These are phyloP conservation scores for Chitala chitala DNA, from an alignment of 2,113 vertebrate species.

Conservation along the genomic window DNA sequence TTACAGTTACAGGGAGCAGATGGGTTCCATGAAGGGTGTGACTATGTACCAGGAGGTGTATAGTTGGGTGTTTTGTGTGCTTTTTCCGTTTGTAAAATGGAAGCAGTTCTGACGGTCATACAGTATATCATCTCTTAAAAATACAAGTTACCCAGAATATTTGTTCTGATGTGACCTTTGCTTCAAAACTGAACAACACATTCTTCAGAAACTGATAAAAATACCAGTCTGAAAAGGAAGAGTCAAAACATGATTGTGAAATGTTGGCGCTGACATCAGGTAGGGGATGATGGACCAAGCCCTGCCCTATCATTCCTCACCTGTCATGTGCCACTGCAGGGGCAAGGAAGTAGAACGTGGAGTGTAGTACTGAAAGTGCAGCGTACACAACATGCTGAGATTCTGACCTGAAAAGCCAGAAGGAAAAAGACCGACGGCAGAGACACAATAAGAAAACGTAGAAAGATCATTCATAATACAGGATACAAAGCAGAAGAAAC, in stretches of 20 bases:
- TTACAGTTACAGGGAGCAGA: too few species aligned
- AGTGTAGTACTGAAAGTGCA: neutral
- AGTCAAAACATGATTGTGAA: neutral
- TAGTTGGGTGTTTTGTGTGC: too few species aligned
- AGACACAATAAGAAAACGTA: neutral
- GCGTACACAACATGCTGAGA: neutral
- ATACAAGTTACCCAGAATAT: too few species aligned
- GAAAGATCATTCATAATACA: neutral
- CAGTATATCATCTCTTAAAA: too few species aligned
- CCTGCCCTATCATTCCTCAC: neutral
- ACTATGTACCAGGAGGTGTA: too few species aligned
- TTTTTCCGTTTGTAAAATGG: neutral
- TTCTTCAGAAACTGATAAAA: too few species aligned
- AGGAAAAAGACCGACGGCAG: neutral
- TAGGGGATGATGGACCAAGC: neutral
- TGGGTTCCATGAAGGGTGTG: too few species aligned
- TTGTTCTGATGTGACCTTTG: too few species aligned
- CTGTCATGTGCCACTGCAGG: neutral
- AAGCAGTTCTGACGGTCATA: too few species aligned
- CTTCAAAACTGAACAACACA: too few species aligned
- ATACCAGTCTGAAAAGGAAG: too few species aligned
- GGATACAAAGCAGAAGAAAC: neutral
- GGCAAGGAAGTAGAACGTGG: neutral
- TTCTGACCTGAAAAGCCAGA: too few species aligned
- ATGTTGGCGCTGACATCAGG: neutral